A percentile compares a stretch with the other conserved stretches of the same genome.
Conservation (phyloP, 64 coral and sea anemone species). For the Platygyra sinensis region DNA sequence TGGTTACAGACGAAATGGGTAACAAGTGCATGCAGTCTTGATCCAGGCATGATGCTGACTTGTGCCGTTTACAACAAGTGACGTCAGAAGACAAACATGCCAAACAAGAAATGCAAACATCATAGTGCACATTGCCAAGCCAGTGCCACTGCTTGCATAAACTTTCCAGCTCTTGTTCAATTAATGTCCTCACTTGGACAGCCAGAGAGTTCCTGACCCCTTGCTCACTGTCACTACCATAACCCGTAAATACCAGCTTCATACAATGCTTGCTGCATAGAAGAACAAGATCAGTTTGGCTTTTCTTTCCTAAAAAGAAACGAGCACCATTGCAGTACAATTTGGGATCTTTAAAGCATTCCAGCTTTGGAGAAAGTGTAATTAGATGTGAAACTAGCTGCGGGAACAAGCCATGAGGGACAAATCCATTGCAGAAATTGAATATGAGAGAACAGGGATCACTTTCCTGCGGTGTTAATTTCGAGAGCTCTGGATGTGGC, state of each 20-base stretch:
- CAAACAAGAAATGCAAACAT: constrained; percentile 55
- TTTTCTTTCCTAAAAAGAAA: constrained; percentile 23
- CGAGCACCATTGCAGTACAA: constrained; percentile 22
- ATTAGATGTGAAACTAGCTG: constrained; percentile 31
- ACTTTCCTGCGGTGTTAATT: background rate
- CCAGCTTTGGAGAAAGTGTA: background rate
- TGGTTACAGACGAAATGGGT: constrained; percentile 2
- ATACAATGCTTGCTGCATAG: constrained; percentile 28
- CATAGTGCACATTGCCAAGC: constrained; percentile 49
- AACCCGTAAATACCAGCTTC: background rate
- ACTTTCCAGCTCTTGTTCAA: constrained; percentile 46
- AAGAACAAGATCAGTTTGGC: constrained; percentile 30
- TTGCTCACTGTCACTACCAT: background rate
- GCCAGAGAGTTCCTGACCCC: constrained; percentile 16
- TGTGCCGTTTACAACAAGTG: constrained; percentile 34
- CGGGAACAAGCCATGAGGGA: constrained; percentile 31
- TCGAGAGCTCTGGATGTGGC: background rate
- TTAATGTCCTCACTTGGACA: constrained; percentile 41
- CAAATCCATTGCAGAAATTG: constrained; percentile 18
- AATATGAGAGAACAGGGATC: constrained; percentile 10
- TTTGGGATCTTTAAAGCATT: background rate
- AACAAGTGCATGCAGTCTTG: constrained; percentile 59
- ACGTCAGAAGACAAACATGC: constrained; percentile 6
- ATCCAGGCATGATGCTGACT: constrained; percentile 19
- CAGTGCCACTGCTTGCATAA: constrained; percentile 60